A percentile compares a stretch with the other conserved stretches of the same genome.
These are phyloP conservation scores for Drosophila yakuba DNA, from an alignment of 1,140 invertebrate genomes.

Conservation along the genomic window DNA sequence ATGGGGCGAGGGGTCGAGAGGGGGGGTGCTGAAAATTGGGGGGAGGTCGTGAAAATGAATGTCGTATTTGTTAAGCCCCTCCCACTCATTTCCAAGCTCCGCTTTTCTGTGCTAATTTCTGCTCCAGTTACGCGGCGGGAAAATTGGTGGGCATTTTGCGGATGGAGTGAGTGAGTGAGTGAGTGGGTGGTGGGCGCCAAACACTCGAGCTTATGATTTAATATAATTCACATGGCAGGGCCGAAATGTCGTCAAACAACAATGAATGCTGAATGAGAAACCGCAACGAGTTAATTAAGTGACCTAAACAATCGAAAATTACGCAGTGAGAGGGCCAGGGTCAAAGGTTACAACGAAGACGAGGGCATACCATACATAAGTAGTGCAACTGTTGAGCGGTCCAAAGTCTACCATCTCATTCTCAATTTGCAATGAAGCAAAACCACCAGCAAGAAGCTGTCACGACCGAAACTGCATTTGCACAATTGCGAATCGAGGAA, in stretches of 20 bases:
- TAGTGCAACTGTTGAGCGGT: constrained; percentile 1
- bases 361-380: background rate
- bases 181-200: no score
- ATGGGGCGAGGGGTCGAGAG: no score
- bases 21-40: background rate
- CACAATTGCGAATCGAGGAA: constrained; percentile 32
- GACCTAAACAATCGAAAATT: constrained; percentile 33
- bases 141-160: constrained; percentile 20
- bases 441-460: constrained; percentile 7
- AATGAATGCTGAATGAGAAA: constrained; percentile 21
- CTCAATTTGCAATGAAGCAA: constrained; percentile 5
- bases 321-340: background rate
- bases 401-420: background rate
- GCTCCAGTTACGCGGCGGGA: constrained; percentile 62
- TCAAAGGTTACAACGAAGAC: constrained; percentile 1
- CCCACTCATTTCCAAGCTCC: constrained; percentile 7
- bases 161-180: background rate
- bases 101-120: constrained; percentile 72
- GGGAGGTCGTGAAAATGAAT: constrained; percentile 65
- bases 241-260: constrained; percentile 42
- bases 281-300: constrained; percentile 73
- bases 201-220: constrained; percentile 54
- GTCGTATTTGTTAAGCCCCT: constrained; percentile 56
- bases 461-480: constrained; percentile 43
- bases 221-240: constrained; percentile 61